These are phyloP conservation scores for Apteryx mantelli DNA, from an alignment of 2,113 vertebrate genomes.

Conservation along the genomic window DNA sequence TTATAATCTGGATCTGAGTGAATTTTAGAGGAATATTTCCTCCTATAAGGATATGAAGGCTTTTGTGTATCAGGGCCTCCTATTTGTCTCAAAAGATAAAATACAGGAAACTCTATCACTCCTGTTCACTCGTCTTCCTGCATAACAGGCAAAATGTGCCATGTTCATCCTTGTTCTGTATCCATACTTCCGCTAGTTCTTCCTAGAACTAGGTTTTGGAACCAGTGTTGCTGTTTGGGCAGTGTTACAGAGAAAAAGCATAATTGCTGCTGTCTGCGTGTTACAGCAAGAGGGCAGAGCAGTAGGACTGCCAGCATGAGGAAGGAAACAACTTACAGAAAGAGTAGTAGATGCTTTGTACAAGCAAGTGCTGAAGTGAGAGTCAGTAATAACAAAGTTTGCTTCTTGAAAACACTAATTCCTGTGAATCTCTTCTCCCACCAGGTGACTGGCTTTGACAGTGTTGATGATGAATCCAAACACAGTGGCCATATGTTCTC, in stretches of 20 bases:
- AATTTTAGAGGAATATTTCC: neutral
- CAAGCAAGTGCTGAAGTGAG: neutral
- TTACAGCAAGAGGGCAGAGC: neutral
- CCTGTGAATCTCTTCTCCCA: neutral
- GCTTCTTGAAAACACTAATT: neutral
- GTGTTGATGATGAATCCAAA: slow-evolving; percentile 98
- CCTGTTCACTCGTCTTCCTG: neutral
- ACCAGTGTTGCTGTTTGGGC: neutral
- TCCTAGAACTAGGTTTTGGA: neutral
- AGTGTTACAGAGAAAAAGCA: neutral
- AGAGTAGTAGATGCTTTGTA: neutral
- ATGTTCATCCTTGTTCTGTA: neutral
- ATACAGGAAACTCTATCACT: neutral
- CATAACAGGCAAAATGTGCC: neutral
- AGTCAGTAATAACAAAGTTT: neutral
- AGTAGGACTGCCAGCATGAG: neutral
- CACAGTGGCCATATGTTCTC: slow-evolving; percentile 97
- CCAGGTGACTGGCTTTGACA: slow-evolving; percentile 97
- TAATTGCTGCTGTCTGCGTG: neutral
- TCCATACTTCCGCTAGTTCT: neutral
- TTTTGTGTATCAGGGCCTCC: neutral
- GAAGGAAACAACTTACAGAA: neutral
- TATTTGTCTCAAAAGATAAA: neutral
- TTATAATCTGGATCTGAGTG: neutral
- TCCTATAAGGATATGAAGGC: neutral